Conservation (phyloP, 2,888 invertebrate species). For the Ethmia dodecea region DNA sequence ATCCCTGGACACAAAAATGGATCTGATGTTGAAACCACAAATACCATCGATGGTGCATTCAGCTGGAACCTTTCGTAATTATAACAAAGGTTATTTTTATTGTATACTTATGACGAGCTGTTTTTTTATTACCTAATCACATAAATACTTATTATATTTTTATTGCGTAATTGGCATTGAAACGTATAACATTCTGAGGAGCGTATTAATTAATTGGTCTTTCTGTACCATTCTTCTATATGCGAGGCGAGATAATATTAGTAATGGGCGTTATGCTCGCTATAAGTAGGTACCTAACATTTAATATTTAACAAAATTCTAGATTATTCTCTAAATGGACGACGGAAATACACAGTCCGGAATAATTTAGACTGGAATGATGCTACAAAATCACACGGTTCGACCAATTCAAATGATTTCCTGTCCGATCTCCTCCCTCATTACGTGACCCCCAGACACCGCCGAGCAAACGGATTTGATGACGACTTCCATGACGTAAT, state of each 20-base stretch:
- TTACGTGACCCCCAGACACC: conserved; percentile 64
- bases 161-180: too few species aligned
- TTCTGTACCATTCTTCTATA: too few species aligned
- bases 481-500: conserved; percentile 67
- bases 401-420: conserved; percentile 51
- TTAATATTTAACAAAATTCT: too few species aligned
- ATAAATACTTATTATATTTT: too few species aligned
- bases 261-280: too few species aligned
- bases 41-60: conserved; percentile 49
- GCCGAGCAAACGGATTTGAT: conserved; percentile 30
- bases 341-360: conserved; percentile 39
- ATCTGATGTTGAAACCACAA: conserved; percentile 45
- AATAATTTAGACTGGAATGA: conserved; percentile 52
- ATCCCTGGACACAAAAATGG: conserved; percentile 54
- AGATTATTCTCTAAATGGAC: conserved; percentile 40
- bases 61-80: conserved; percentile 57
- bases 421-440: conserved; percentile 63
- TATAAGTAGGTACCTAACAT: too few species aligned
- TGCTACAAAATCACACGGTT: conserved; percentile 13
- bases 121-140: too few species aligned
- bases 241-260: too few species aligned
- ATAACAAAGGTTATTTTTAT: conserved; percentile 15
- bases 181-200: too few species aligned
- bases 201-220: too few species aligned
- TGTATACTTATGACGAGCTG: too few species aligned